These are phyloP conservation scores for Zelleria hepariella DNA, from an alignment of 2,888 invertebrate genomes.

Conservation along the genomic window DNA sequence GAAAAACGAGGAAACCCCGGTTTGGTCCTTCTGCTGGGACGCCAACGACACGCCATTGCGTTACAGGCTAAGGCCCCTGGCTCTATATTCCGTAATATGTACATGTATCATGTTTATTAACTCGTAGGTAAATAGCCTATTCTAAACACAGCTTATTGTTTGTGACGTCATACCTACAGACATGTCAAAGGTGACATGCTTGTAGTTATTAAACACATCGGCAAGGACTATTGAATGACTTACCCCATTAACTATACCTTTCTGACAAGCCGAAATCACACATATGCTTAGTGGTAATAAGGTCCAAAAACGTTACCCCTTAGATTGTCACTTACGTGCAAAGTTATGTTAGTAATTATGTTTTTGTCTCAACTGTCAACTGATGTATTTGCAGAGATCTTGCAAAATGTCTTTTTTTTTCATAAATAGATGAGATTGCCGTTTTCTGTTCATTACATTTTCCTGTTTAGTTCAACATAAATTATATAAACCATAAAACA, in stretches of 20 bases:
- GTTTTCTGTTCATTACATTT: not conserved
- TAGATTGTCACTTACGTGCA: not conserved
- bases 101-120: too few relatives aligned
- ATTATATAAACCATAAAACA: too few relatives aligned
- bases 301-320: too few relatives aligned
- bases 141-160: not conserved
- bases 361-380: not conserved
- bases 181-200: not conserved
- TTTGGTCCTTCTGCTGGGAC: too few relatives aligned
- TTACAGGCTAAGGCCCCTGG: too few relatives aligned
- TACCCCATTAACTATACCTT: not conserved
- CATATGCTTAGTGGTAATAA: not conserved
- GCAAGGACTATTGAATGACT: not conserved
- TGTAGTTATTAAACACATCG: not conserved
- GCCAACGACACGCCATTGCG: too few relatives aligned
- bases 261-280: not conserved
- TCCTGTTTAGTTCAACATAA: not conserved
- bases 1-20: too few relatives aligned
- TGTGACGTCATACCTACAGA: not conserved
- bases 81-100: too few relatives aligned
- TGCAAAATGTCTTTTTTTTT: not conserved
- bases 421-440: not conserved
- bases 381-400: not conserved
- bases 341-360: not conserved
- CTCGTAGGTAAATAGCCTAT: not conserved